Conservation (phyloP, 2,113 vertebrate genomes). For the Ceratotherium simum region DNA sequence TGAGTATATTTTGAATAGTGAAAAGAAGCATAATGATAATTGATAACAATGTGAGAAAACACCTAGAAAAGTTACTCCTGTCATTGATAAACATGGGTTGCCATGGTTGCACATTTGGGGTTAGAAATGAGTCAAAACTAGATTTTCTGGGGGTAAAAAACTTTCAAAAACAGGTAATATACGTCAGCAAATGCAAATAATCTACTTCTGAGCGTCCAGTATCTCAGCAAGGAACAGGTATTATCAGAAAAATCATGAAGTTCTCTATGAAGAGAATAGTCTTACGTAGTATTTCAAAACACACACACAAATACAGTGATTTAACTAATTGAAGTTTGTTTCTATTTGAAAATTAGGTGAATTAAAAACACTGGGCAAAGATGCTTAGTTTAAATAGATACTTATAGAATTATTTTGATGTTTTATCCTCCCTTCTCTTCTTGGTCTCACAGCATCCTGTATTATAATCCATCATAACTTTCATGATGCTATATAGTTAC, state of each 20-base stretch:
- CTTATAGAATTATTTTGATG: not conserved
- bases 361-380: not conserved
- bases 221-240: not conserved
- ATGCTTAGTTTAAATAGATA: not conserved
- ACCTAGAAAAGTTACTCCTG: not conserved
- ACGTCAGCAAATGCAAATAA: not conserved
- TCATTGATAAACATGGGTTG: not conserved
- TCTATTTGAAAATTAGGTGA: not conserved
- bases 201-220: not conserved
- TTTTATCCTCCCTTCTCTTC: fast-evolving
- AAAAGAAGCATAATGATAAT: not conserved
- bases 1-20: not conserved
- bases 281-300: not conserved
- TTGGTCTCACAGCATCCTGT: not conserved
- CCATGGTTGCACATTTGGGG: not conserved
- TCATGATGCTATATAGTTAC: not conserved
- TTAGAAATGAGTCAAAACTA: not conserved
- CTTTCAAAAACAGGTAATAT: not conserved
- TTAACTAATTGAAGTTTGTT: not conserved
- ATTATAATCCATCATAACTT: not conserved
- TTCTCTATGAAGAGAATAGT: not conserved
- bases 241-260: not conserved
- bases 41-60: slow-evolving; percentile 17
- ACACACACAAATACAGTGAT: not conserved
- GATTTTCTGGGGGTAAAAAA: fast-evolving